Conservation (phyloP, 2,113 vertebrate species). For the Clarias gariepinus region DNA sequence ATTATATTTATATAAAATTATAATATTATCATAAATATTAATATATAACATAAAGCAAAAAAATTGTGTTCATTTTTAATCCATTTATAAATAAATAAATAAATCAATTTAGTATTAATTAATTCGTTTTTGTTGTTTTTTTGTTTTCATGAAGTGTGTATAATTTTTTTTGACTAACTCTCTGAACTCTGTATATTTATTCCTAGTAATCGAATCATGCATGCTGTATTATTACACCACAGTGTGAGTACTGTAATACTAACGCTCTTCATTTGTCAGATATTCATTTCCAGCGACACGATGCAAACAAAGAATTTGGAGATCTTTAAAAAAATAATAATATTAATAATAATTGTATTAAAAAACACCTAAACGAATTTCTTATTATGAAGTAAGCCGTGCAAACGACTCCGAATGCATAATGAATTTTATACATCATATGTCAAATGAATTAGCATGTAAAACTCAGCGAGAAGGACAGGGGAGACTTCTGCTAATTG, state of each 20-base stretch:
- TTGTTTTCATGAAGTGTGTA: too few relatives aligned
- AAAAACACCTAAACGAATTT: slow-evolving; percentile 62
- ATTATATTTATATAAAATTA: too few relatives aligned
- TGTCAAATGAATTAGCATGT: slow-evolving; percentile 82
- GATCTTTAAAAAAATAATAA: slow-evolving; percentile 50
- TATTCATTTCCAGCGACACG: slow-evolving; percentile 6
- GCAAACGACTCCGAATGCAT: slow-evolving; percentile 81
- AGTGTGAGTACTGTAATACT: too few relatives aligned
- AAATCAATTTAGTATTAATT: too few relatives aligned
- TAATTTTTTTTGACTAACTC: too few relatives aligned
- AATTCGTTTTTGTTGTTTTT: too few relatives aligned
- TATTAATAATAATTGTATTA: slow-evolving; percentile 29
- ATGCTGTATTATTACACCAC: not conserved
- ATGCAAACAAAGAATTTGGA: slow-evolving; percentile 48
- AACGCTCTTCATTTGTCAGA: not conserved
- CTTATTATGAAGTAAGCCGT: slow-evolving; percentile 72
- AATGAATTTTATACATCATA: slow-evolving; percentile 83
- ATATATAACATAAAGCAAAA: too few relatives aligned
- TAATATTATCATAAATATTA: too few relatives aligned
- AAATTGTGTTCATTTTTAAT: too few relatives aligned
- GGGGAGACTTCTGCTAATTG: slow-evolving; percentile 79
- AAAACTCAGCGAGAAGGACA: slow-evolving; percentile 79
- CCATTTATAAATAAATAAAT: too few relatives aligned
- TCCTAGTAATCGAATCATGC: not conserved
- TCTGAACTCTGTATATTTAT: not conserved